Percentiles rank a stretch among this genome's conserved stretches.
phyloP scores from a whole-genome alignment of 2,888 invertebrate species.

The Strigamia maritima region DNA sequence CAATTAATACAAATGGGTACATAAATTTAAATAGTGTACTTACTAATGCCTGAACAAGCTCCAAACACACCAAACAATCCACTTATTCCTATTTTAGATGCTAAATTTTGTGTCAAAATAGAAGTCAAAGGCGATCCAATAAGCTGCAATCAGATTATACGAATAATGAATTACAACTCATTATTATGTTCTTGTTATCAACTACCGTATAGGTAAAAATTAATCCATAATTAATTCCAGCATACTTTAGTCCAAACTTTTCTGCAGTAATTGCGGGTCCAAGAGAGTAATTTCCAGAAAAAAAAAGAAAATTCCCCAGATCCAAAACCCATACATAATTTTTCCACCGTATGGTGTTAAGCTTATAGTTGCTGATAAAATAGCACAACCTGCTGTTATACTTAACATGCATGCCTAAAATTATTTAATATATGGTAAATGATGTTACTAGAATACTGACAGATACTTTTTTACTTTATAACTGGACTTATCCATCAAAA shows the following conservation, averaged over 20 bases:
- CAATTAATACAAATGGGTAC: not conserved
- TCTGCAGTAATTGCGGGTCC: conserved; percentile 51
- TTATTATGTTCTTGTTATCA: no score
- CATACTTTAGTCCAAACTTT: conserved; percentile 49
- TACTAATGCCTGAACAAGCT: not conserved
- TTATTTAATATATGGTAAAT: not conserved
- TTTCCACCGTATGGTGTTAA: conserved; percentile 47
- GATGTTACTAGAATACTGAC: not conserved
- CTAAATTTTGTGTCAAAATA: not conserved
- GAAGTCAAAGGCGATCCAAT: not conserved
- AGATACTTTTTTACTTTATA: not conserved
- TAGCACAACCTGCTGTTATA: conserved; percentile 42
- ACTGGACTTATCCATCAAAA: conserved; percentile 49
- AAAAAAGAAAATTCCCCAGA: conserved; percentile 50
- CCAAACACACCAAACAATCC: not conserved
- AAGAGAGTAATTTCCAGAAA: conserved; percentile 50
- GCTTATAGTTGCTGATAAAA: conserved; percentile 45
- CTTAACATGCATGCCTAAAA: conserved; percentile 45
- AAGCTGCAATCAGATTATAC: not conserved
- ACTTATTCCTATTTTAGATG: not conserved
- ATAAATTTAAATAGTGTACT: not conserved
- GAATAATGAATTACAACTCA: no score
- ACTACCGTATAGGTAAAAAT: conserved; percentile 48
- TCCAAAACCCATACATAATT: conserved; percentile 48
- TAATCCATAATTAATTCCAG: conserved; percentile 50